Evolutionary conservation across 2,113 vertebrate species (phyloP).

Genomic region (Callipepla squamata): DNA sequence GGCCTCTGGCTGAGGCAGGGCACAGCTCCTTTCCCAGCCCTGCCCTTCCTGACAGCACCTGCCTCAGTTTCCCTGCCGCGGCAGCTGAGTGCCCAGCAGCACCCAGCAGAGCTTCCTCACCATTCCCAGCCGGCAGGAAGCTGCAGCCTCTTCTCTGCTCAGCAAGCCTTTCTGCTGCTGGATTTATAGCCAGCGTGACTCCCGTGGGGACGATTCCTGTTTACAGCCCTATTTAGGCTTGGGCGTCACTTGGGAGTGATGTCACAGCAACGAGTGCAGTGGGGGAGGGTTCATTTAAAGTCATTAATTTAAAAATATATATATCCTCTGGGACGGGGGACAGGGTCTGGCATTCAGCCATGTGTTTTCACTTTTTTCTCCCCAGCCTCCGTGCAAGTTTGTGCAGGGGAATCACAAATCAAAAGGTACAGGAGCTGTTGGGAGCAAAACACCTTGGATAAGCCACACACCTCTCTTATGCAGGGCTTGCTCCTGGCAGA

Average conservation of each 20-base stretch:
- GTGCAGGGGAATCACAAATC: not conserved
- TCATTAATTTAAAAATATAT: not conserved
- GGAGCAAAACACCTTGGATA: no score
- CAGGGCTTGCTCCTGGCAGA: not conserved
- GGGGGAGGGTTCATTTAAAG: slow-evolving; percentile 27
- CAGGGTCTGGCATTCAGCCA: not conserved
- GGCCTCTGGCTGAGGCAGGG: not conserved
- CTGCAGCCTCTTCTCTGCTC: slow-evolving; percentile 10
- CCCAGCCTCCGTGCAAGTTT: not conserved
- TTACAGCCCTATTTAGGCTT: slow-evolving; percentile 44
- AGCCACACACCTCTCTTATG: not conserved
- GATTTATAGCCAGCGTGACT: slow-evolving; percentile 46
- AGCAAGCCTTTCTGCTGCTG: not conserved
- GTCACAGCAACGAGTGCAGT: not conserved
- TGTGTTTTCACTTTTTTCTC: not conserved
- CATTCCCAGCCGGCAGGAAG: slow-evolving; percentile 18
- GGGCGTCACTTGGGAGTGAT: slow-evolving; percentile 45
- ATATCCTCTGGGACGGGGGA: not conserved
- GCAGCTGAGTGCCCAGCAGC: rapidly evolving
- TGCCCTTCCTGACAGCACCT: not conserved
- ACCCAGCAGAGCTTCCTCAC: slow-evolving; percentile 28
- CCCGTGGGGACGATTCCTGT: slow-evolving; percentile 34
- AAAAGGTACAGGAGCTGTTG: not conserved
- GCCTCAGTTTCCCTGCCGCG: not conserved
- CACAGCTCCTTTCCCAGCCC: not conserved